Evolutionary conservation across 2,113 vertebrate genomes (phyloP), one percentile per base, ranked within the genome.

Genomic region (Condylura cristata): DNA sequence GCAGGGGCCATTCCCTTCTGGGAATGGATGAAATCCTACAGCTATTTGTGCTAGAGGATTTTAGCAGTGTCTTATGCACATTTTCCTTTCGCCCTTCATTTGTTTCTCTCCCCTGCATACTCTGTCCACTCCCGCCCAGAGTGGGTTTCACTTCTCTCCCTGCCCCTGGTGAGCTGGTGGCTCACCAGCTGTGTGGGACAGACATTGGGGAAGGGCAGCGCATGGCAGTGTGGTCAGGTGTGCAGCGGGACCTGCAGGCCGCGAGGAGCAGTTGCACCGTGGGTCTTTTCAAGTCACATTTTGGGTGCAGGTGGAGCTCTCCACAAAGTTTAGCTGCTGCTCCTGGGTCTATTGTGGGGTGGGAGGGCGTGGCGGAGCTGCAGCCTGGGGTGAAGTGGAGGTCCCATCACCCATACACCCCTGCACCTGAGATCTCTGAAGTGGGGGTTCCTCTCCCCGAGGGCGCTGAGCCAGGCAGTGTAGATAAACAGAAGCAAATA

Each of bases 91-190:
- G 28, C 34, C 3, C 41, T 82, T 82, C 75, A 39, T 63, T 86
- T 41, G 22, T 10, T 41, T 85, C 37, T 81, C 12, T 56, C 24
- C 13, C 3, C 24, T 34, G 10, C 9, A 17, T 1, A 32, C 4
- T 11, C 26, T 18, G 8, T 53, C 41, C 8, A 51, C 28, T 41
- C 10, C 37, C 63, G 16, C 32, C 30, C 12, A 1, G 8, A n/a
- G 26, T 56, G 18, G 51, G 60, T 95, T 93, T 95, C 61, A 71
- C 65, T 94, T 93, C 80, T 93, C 34, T 81, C 37, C 26, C 11
- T 82, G 65, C 68, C 7, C 71, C 13, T 2, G 12, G 82, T n/a
- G n/a, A n/a, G n/a, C n/a, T n/a, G 41, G 41, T 26, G 5, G 8
- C 53, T 86, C 63, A 28, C 28, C 41, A 70, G 10, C 70, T 79